phyloP scores from a whole-genome alignment of 2,113 vertebrate species.

The Gyps fulvus region DNA sequence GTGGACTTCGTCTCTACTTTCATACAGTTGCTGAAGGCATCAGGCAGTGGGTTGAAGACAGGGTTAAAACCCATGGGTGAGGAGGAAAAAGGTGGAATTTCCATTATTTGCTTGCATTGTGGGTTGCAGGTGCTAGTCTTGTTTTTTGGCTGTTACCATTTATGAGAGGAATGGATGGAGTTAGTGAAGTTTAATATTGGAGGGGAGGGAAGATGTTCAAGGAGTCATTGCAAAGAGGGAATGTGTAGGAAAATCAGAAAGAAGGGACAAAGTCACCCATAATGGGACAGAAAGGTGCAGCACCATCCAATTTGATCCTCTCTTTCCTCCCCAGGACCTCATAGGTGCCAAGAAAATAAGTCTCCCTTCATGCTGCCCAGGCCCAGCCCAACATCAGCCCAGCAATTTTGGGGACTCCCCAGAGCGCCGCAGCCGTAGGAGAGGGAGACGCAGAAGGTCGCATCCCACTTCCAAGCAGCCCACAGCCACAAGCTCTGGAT shows the following conservation, averaged over 20 bases:
- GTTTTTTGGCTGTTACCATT: neutral
- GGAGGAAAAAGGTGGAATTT: neutral
- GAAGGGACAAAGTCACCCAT: neutral
- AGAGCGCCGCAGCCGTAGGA: rapidly evolving
- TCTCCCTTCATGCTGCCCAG: neutral
- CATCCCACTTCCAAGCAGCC: neutral
- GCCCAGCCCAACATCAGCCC: neutral
- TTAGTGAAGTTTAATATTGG: neutral
- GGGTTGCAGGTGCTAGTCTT: neutral
- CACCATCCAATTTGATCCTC: rapidly evolving
- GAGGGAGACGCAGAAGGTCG: no score
- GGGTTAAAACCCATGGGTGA: neutral
- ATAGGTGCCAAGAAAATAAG: neutral
- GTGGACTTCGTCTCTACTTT: neutral
- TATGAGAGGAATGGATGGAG: neutral
- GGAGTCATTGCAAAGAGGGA: neutral
- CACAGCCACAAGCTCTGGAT: neutral
- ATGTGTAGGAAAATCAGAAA: neutral
- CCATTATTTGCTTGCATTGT: neutral
- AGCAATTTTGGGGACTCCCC: neutral
- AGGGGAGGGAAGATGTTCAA: neutral
- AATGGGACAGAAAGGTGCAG: neutral
- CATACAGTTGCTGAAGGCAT: neutral
- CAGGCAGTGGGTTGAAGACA: neutral
- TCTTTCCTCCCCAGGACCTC: neutral